Evolutionary conservation across 1,140 invertebrate genomes (phyloP), one percentile per base, ranked within the genome.

Genomic region (Meloidogyne hapla): DNA sequence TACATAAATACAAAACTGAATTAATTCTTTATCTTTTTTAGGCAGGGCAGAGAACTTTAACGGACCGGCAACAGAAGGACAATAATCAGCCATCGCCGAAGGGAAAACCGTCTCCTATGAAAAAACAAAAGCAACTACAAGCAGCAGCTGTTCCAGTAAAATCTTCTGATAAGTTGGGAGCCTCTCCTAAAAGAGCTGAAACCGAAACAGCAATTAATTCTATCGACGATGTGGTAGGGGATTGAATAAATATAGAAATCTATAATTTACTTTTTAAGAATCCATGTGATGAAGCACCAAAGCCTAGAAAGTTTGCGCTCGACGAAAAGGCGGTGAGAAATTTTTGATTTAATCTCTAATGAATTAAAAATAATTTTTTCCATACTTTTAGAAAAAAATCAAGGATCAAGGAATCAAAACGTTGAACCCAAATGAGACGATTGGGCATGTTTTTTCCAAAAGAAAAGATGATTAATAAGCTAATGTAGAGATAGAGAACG

Each of bases 371-470:
- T 56, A n/a, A 56, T 12, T 12, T 42, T 42, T 2, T 42, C 6
- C n/a, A n/a, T 56, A 56, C n/a, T 56, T 56, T n/a, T n/a, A 56
- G 48, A 56, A 56, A 56, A 56, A 56, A 56, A 56, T 56, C 48
- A 56, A 56, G 48, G 48, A 56, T 5, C 48, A 56, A 8, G 48
- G 48, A 56, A 56, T 56, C 48, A 56, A 56, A 56, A 56, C 48
- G 18, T 56, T 56, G 48, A 56, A 56, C n/a, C 48, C 48, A 56
- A 56, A 56, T 56, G 48, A 56, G 5, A 56, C 48, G n/a, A 56
- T 56, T 56, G 48, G 48, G n/a, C 48, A n/a, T 56, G 48, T 56
- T 56, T n/a, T 56, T n/a, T 56, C 48, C 18, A 56, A 13, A 48
- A 48, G 45, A 48, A 18, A 48, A 48, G 40, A 12, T 42, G 45